A percentile compares a stretch with the other conserved stretches of the same genome.
Evolutionary conservation across 1,140 invertebrate genomes (phyloP).

Genomic region (Sitodiplosis mosellana): DNA sequence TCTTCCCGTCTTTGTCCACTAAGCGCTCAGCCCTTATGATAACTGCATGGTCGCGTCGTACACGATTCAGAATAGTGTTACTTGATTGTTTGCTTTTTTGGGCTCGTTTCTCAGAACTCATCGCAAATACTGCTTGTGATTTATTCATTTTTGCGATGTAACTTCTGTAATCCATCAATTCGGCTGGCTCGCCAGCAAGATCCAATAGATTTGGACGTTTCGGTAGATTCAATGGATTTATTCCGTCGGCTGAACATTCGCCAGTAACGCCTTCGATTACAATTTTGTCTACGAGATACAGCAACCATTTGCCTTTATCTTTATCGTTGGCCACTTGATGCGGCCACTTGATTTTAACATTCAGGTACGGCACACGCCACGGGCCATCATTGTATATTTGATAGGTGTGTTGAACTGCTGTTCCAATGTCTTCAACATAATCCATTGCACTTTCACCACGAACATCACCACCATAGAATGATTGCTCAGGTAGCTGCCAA

Average conservation of each 20-base stretch:
- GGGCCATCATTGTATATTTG: constrained; percentile 72
- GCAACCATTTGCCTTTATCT: constrained; percentile 66
- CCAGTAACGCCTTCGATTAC: constrained; percentile 47
- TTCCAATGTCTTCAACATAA: constrained; percentile 69
- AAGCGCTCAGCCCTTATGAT: constrained; percentile 51
- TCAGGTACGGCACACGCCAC: constrained; percentile 57
- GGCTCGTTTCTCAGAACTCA: background rate
- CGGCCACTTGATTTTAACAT: constrained; percentile 77
- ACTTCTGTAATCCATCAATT: background rate
- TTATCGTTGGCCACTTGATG: constrained; percentile 66
- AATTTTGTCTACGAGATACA: constrained; percentile 71
- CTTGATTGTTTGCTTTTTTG: background rate
- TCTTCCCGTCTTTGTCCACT: constrained; percentile 47
- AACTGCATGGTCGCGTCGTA: constrained; percentile 48
- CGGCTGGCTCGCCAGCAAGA: background rate
- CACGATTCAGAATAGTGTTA: constrained; percentile 9
- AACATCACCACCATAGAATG: constrained; percentile 70
- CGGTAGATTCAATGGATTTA: constrained; percentile 43
- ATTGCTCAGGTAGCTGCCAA: constrained; percentile 51
- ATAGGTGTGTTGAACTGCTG: constrained; percentile 66
- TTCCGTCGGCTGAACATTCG: constrained; percentile 37
- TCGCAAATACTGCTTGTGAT: background rate
- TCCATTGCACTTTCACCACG: constrained; percentile 67
- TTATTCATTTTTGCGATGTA: background rate
- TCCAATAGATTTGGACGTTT: background rate